Percentiles rank a stretch among this genome's conserved stretches.
Evolutionary conservation across 2,113 vertebrate species (phyloP).

Genomic region (Martes martes): DNA sequence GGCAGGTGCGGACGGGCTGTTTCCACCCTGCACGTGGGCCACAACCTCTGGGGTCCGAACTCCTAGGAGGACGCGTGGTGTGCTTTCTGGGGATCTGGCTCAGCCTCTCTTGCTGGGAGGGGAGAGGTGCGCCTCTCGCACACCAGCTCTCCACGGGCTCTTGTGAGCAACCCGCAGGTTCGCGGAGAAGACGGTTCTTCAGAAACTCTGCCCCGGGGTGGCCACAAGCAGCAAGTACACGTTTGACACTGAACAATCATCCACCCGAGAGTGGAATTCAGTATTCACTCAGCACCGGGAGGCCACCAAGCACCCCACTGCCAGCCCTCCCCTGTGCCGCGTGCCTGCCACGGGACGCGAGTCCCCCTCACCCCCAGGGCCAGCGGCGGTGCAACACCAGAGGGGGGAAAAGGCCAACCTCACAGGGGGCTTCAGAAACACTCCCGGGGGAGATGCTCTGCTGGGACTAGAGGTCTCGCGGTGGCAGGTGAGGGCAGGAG

Average conservation of each 20-base stretch:
- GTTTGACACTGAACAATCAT: neutral
- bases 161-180: accelerated
- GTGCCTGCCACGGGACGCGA: neutral
- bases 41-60: neutral
- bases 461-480: neutral
- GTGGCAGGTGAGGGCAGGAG: neutral
- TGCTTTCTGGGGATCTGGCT: neutral
- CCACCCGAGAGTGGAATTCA: neutral
- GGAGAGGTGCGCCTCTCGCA: accelerated
- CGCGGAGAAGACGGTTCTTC: accelerated
- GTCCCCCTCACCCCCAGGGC: accelerated
- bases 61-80: neutral
- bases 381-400: neutral
- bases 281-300: accelerated
- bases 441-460: neutral
- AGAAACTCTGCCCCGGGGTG: accelerated
- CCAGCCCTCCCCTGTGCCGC: neutral
- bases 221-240: neutral
- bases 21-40: neutral
- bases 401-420: neutral
- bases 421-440: neutral
- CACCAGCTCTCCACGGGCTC: neutral
- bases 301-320: neutral
- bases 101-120: neutral
- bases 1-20: neutral